Percentiles rank a stretch among this genome's conserved stretches.
Conservation (phyloP, 2,888 invertebrate genomes). For the Thera britannica region DNA sequence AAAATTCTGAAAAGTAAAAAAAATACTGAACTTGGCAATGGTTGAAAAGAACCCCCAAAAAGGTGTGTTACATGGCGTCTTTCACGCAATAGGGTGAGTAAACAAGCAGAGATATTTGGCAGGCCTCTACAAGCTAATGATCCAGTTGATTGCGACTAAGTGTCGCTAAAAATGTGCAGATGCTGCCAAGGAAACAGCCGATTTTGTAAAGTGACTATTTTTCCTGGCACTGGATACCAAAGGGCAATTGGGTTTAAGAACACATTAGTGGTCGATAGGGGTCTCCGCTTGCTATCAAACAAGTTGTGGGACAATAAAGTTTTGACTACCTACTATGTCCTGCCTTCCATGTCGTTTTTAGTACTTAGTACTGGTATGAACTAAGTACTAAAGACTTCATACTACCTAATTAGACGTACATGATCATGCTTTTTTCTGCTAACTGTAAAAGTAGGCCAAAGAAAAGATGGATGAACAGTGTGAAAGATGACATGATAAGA, state of each 20-base stretch:
- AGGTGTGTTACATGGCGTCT: slow-evolving; percentile 72
- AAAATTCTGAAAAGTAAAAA: slow-evolving; percentile 44
- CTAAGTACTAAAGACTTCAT: too few relatives aligned
- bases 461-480: too few relatives aligned
- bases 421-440: too few relatives aligned
- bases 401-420: too few relatives aligned
- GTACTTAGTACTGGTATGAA: too few relatives aligned
- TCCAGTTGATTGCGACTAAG: slow-evolving; percentile 83
- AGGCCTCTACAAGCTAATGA: slow-evolving; percentile 82
- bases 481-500: too few relatives aligned
- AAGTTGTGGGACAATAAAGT: not conserved
- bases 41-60: slow-evolving; percentile 61
- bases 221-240: slow-evolving; percentile 80
- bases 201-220: slow-evolving; percentile 78
- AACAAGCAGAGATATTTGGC: slow-evolving; percentile 81
- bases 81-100: slow-evolving; percentile 77
- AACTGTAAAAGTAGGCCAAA: too few relatives aligned
- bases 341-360: too few relatives aligned
- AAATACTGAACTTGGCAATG: slow-evolving; percentile 69
- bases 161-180: slow-evolving; percentile 80
- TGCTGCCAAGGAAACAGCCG: slow-evolving; percentile 83
- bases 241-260: slow-evolving; percentile 78
- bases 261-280: slow-evolving; percentile 72
- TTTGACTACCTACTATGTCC: not conserved
- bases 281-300: slow-evolving; percentile 32